phyloP scores from a whole-genome alignment of 2,113 vertebrate species.

The Archocentrus centrarchus region DNA sequence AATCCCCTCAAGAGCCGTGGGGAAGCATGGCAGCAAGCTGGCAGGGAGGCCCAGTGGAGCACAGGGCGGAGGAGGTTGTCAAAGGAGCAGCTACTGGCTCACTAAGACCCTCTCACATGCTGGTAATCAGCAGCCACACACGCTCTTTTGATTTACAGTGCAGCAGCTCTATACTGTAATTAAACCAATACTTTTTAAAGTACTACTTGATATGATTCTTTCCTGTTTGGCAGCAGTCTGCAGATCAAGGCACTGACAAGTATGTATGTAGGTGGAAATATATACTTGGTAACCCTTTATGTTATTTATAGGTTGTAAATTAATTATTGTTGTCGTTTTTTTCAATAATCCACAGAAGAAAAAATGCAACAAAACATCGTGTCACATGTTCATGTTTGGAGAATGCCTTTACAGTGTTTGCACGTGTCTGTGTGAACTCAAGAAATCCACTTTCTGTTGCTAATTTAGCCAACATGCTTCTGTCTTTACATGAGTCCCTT shows the following conservation, averaged over 20 bases:
- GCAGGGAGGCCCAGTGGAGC: constrained; percentile 46
- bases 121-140: constrained; percentile 38
- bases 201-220: background rate
- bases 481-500: background rate
- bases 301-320: background rate
- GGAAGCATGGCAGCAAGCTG: constrained; percentile 40
- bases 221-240: background rate
- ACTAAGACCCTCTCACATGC: constrained; percentile 37
- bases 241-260: background rate
- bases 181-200: background rate
- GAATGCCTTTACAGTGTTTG: background rate
- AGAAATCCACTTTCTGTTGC: background rate
- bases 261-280: background rate
- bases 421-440: background rate
- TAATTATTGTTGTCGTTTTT: background rate
- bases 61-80: constrained; percentile 25
- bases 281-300: background rate
- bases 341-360: background rate
- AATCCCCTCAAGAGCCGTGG: constrained; percentile 56
- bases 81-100: constrained; percentile 29
- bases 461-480: background rate
- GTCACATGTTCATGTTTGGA: background rate
- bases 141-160: background rate
- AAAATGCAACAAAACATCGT: background rate
- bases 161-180: background rate